Evolutionary conservation across 2,888 invertebrate genomes (phyloP).

Genomic region (Phoronis australis): DNA sequence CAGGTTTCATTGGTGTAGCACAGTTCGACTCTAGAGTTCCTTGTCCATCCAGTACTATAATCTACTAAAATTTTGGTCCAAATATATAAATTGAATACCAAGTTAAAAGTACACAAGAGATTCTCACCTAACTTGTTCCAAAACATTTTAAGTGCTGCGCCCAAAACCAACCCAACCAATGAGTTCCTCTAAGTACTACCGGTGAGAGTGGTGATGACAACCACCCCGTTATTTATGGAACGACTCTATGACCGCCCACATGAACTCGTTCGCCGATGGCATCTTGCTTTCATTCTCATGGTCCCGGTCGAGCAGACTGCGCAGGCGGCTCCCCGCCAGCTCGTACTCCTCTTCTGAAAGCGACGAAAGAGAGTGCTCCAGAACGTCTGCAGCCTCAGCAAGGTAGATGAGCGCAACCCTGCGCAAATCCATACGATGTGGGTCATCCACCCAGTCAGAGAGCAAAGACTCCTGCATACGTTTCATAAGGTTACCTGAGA

Average conservation of each 20-base stretch:
- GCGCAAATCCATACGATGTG: conserved; percentile 94
- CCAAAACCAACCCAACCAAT: too few species aligned
- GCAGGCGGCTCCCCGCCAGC: conserved; percentile 93
- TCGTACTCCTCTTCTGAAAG: conserved; percentile 93
- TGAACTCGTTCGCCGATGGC: conserved; percentile 65
- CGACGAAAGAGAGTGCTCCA: conserved; percentile 98
- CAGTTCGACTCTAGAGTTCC: too few species aligned
- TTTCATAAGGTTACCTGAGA: conserved; percentile 94
- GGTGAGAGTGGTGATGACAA: too few species aligned
- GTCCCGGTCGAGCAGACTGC: conserved; percentile 91
- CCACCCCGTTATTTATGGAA: too few species aligned
- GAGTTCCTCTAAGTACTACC: too few species aligned
- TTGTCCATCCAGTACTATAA: too few species aligned
- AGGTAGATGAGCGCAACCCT: conserved; percentile 88
- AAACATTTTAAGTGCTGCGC: too few species aligned
- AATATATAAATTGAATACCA: too few species aligned
- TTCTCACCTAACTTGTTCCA: too few species aligned
- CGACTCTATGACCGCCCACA: conserved; percentile 99
- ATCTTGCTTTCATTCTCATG: conserved; percentile 94
- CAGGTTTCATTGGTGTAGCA: too few species aligned
- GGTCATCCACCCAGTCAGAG: conserved; percentile 90
- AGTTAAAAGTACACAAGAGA: too few species aligned
- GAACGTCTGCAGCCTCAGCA: conserved; percentile 96
- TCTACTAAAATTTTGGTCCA: too few species aligned
- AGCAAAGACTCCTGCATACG: conserved; percentile 92